Evolutionary conservation across 2,113 vertebrate species (phyloP).

Genomic region (Muntiacus muntjak): DNA sequence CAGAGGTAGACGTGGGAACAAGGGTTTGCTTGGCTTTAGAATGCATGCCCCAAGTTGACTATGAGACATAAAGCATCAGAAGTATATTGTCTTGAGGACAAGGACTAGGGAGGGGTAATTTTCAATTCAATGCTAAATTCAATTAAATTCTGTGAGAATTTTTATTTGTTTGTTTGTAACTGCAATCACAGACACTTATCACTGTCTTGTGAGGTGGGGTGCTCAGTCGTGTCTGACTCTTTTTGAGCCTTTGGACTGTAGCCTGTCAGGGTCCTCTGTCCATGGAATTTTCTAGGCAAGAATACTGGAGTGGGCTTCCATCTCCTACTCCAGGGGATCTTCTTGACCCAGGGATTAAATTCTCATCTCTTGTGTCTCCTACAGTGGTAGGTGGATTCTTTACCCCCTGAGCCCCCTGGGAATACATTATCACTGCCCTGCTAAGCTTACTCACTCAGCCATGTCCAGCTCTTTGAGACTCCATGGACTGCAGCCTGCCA

Average conservation of each 20-base stretch:
- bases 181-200: not conserved
- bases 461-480: not conserved
- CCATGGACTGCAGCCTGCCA: not conserved
- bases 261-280: not conserved
- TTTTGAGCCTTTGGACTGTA: not conserved
- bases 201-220: not conserved
- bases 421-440: not conserved
- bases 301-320: not conserved
- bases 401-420: not conserved
- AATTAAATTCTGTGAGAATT: not conserved
- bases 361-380: not conserved
- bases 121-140: not conserved
- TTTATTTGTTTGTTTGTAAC: not conserved
- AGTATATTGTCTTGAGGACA: not conserved
- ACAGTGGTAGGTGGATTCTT: not conserved
- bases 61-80: not conserved
- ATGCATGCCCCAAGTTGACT: not conserved
- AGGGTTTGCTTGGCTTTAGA: not conserved
- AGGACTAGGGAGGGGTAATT: not conserved
- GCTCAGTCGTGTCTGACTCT: not conserved
- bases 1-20: not conserved
- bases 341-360: not conserved
- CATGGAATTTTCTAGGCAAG: not conserved
- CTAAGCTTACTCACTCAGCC: not conserved
- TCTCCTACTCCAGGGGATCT: not conserved